Evolutionary conservation across 53 echinoderm and acorn worm species (phyloP).

Genomic region (Mesocentrotus franciscanus): DNA sequence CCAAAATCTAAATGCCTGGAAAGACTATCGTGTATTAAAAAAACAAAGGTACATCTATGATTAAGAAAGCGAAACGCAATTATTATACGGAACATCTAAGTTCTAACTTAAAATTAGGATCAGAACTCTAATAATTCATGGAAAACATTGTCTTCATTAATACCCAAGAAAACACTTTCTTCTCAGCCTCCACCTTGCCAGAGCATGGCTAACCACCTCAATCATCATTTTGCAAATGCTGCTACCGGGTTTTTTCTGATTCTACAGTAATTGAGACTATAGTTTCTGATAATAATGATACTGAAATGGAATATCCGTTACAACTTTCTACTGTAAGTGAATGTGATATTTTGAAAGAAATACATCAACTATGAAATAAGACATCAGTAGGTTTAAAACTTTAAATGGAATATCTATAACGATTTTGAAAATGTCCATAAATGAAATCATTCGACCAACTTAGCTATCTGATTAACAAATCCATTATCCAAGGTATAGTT

Average conservation of each 20-base stretch:
- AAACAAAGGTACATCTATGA: background rate
- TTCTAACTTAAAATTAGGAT: too few relatives aligned
- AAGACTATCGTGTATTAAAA: background rate
- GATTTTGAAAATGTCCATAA: too few relatives aligned
- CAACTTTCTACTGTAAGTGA: too few relatives aligned
- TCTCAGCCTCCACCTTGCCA: background rate
- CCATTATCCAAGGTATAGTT: background rate
- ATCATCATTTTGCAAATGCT: too few relatives aligned
- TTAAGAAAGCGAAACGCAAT: background rate
- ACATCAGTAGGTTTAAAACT: background rate
- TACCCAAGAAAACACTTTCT: background rate
- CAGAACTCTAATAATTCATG: background rate
- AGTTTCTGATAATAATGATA: too few relatives aligned
- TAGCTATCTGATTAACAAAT: background rate
- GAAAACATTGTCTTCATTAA: background rate
- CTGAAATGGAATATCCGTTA: too few relatives aligned
- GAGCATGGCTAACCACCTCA: background rate
- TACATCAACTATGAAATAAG: background rate
- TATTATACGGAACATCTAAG: background rate
- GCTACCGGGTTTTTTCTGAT: too few relatives aligned
- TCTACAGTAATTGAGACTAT: too few relatives aligned
- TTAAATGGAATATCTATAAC: background rate
- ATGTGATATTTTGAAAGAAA: background rate
- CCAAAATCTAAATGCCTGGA: background rate
- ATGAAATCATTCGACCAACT: too few relatives aligned